Base-by-base conservation (phyloP, 35 echinoderm and acorn worm species). In the Ophioderma brevispina region DNA sequence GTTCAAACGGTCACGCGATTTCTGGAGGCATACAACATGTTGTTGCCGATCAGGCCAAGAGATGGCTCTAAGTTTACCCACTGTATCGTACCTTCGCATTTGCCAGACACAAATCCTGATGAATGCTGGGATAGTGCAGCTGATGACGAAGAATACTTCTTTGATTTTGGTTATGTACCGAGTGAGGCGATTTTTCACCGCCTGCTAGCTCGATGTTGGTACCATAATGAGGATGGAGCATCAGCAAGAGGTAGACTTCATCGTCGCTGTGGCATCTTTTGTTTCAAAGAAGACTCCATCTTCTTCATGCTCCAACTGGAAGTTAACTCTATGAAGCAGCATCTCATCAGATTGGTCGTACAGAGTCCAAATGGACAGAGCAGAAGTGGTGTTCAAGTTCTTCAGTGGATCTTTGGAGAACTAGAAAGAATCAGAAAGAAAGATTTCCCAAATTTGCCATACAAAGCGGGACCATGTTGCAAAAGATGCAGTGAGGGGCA, bases 81-180 rank as follows among this genome's bases (percentile, higher is more conserved):
- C 32, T 85, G 43, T 40, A 63, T 85, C 52, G n/a, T 85, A 21
- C 83, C 83, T 64, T 64, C 49, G 38, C 31, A 43, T 55, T 32
- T 89, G 18, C 76, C 75, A 19, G 43, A 80, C 5, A 25, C 32
- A 28, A 80, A 10, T 11, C 32, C 25, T 32, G 46, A 55, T 10
- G 6, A 80, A 28, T 36, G 31, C 35, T 80, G 78, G 77, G 46
- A 50, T 33, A 38, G 64, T 14, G 49, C 18, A 32, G 38, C 1
- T 50, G 76, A 80, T 25, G 87, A 89, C 31, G 87, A 89, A 33
- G 40, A 37, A 33, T 89, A 80, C 36, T 81, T 77, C 41, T 88
- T 89, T 80, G 87, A 89, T 52, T 89, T 89, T 55, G 87, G 77
- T 21, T 79, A 89, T 80, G 76, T 89, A 25, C n/a, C 34, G 39